Conservation (phyloP, 2,113 vertebrate genomes). For the Hyperopisus bebe region DNA sequence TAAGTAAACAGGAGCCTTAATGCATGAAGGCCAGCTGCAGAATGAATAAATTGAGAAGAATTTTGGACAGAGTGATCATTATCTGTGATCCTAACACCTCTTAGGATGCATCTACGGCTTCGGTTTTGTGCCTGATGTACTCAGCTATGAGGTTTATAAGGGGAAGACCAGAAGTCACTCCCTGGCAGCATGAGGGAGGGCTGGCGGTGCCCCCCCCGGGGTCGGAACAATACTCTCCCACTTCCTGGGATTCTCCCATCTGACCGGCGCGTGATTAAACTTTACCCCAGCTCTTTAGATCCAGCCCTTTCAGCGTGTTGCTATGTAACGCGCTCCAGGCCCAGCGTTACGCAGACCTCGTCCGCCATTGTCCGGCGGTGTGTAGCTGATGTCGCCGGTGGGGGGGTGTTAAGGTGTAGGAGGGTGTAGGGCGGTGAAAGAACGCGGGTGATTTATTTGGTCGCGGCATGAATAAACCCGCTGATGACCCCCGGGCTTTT, state of each 20-base stretch:
- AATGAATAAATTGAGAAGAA: not conserved
- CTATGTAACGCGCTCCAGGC: conserved; percentile 58
- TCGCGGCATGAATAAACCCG: not conserved
- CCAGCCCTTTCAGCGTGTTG: conserved; percentile 60
- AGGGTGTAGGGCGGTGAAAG: not conserved
- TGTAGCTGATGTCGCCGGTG: conserved; percentile 35
- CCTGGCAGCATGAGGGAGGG: conserved; percentile 31
- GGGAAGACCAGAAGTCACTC: not conserved
- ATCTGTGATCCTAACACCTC: not conserved
- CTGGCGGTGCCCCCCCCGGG: conserved; percentile 50
- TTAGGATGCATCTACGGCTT: not conserved
- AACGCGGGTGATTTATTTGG: not conserved
- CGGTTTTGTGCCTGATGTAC: not conserved
- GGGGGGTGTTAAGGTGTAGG: not conserved
- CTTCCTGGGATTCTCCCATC: conserved; percentile 45
- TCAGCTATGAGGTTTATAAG: not conserved
- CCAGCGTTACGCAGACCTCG: conserved; percentile 40
- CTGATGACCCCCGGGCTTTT: conserved; percentile 49
- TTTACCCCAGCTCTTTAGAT: conserved; percentile 55
- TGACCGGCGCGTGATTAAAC: conserved; percentile 57
- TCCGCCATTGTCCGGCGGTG: not conserved
- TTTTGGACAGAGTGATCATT: not conserved
- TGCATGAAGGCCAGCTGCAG: not conserved
- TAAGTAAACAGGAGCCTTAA: not conserved
- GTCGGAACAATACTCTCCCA: conserved; percentile 31